A percentile compares a stretch with the other conserved stretches of the same genome.
phyloP scores from a whole-genome alignment of 2,797 vertebrate species.

The Telmatherina bonti region DNA sequence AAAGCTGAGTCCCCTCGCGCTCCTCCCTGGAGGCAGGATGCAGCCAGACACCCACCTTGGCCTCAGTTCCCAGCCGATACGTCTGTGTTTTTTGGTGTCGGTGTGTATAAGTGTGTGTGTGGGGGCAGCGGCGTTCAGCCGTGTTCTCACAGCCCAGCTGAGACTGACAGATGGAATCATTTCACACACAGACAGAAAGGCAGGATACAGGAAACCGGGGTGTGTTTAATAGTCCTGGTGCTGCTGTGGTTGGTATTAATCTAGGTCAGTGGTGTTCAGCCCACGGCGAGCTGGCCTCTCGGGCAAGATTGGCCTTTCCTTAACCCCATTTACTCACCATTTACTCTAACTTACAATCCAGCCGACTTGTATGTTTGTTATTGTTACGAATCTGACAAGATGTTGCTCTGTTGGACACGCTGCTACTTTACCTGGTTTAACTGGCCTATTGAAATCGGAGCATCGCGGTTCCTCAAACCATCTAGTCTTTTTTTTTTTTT shows the following conservation, averaged over 20 bases:
- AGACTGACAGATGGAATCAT: conserved; percentile 84
- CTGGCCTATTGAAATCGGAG: conserved; percentile 14
- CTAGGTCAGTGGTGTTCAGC: conserved; percentile 74
- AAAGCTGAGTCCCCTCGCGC: conserved; percentile 32
- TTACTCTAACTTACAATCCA: conserved; percentile 57
- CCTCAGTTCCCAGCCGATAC: conserved; percentile 55
- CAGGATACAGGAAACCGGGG: conserved; percentile 77
- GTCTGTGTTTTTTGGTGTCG: conserved; percentile 67
- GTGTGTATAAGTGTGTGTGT: conserved; percentile 41
- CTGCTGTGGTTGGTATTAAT: conserved; percentile 77
- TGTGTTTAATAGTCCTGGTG: conserved; percentile 71
- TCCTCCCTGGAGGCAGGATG: conserved; percentile 52
- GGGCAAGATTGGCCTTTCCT: conserved; percentile 68
- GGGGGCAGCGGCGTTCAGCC: conserved; percentile 55
- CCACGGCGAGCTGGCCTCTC: conserved; percentile 59
- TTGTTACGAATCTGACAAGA: conserved; percentile 8
- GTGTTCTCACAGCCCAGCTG: conserved; percentile 76
- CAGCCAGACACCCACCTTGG: conserved; percentile 71
- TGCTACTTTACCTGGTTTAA: conserved; percentile 27
- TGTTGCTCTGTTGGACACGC: neutral
- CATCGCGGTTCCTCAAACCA: neutral
- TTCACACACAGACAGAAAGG: conserved; percentile 78
- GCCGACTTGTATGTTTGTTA: conserved; percentile 38
- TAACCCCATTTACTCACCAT: conserved; percentile 68
- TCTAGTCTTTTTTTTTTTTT: neutral